Conservation (phyloP, 2,113 vertebrate species). For the Phaethon lepturus region DNA sequence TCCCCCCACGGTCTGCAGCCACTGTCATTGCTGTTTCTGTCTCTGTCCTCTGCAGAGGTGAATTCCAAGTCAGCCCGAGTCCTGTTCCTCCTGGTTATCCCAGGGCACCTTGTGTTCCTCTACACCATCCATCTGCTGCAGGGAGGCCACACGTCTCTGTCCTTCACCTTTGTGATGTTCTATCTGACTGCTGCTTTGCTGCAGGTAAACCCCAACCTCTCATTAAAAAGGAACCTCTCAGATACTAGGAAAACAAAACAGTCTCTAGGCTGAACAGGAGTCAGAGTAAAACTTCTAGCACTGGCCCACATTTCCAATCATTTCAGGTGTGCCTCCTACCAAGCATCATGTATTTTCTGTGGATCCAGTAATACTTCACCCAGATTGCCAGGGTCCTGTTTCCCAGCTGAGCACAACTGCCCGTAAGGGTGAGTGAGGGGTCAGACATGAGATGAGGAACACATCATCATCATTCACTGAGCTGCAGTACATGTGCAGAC, state of each 20-base stretch:
- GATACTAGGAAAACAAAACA: not conserved
- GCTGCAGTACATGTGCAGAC: not conserved
- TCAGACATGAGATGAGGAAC: not conserved
- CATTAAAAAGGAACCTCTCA: not conserved
- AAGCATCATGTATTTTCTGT: not conserved
- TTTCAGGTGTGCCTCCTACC: not conserved
- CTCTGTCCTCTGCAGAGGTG: constrained; percentile 78
- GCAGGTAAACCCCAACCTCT: constrained; percentile 82
- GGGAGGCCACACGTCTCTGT: constrained; percentile 78
- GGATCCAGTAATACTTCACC: not conserved
- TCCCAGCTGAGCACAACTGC: not conserved
- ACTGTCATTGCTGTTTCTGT: not conserved
- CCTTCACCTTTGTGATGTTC: constrained; percentile 81
- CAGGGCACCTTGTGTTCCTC: constrained; percentile 91
- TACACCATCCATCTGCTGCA: constrained; percentile 87
- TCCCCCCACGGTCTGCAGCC: not conserved
- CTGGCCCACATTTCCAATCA: not conserved
- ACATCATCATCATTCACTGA: not conserved
- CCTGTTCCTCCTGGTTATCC: constrained; percentile 89
- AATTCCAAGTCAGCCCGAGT: constrained; percentile 92
- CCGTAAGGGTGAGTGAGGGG: not conserved
- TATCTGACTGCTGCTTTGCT: constrained; percentile 88
- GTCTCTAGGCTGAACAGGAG: not conserved
- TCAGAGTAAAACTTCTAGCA: not conserved
- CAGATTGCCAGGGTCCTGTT: not conserved